Evolutionary conservation across 1,140 invertebrate species (phyloP), one percentile per base, ranked within the genome.

Genomic region (Drosophila seguyi): DNA sequence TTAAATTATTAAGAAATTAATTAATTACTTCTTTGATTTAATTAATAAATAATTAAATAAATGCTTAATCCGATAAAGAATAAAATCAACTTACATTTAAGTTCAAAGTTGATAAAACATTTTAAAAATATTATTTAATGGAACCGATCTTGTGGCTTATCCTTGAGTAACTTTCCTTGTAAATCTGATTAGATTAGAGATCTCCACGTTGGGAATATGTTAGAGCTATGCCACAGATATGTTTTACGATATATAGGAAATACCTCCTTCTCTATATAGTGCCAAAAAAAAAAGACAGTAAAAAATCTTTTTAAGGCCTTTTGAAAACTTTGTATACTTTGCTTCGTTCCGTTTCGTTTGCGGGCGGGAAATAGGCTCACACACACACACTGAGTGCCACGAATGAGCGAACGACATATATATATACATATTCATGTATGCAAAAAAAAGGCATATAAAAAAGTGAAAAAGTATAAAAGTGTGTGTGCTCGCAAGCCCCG

Each of bases 341-440:
- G 8, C 25, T 3, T 6, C 27, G 10, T 18, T 50, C 3, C 10
- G 5, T 11, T 48, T 14, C 31, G 18, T 36, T 53, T 3, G 50
- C 31, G 36, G 50, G 18, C 25, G 16, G 31, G 44, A 5, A 45
- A 63, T 67, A 68, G 67, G 39, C 61, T 48, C 45, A 55, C 48
- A 42, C 66, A 44, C 65, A 66, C 72, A 4, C 39, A 18, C 39
- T 56, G 31, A 55, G 31, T 39, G 47, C 14, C 47, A 68, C 62
- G 42, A 77, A 77, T 76, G 48, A 76, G 48, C 74, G 61, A 76
- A 76, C 60, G 47, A 77, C 47, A 60, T 29, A 47, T 20, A 44
- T 29, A 58, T 36, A 67, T 61, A 85, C 48, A 71, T 58, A 73
- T 66, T 45, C 22, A 71, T 57, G 38, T 59, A 55, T 61, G 39